Evolutionary conservation across 2,888 invertebrate genomes (phyloP).

Genomic region (Balanococcus diminutus): DNA sequence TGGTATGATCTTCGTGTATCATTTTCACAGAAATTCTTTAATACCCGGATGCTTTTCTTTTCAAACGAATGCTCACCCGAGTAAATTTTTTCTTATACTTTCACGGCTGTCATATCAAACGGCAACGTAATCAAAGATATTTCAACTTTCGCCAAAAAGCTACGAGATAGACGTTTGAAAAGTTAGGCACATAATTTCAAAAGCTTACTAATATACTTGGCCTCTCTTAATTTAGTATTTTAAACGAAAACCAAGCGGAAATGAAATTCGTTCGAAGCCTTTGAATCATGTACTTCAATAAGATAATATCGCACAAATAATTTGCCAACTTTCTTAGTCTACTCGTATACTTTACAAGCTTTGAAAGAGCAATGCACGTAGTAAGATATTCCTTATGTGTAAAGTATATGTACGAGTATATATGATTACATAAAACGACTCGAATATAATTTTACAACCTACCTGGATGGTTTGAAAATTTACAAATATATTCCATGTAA

Average conservation of each 20-base stretch:
- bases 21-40: slow-evolving; percentile 1
- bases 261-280: not conserved
- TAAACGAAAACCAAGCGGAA: not conserved
- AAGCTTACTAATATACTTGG: not conserved
- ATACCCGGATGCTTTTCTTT: slow-evolving; percentile 14
- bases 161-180: not conserved
- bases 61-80: not conserved
- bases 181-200: not conserved
- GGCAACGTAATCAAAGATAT: not conserved
- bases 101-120: slow-evolving; percentile 1
- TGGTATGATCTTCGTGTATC: slow-evolving; percentile 6
- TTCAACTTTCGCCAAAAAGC: not conserved
- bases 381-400: no score
- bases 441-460: no score
- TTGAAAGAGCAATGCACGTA: no score
- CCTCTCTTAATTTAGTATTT: not conserved
- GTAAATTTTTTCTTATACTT: not conserved
- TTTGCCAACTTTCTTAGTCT: not conserved
- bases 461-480: no score
- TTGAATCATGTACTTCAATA: not conserved
- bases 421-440: no score
- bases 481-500: no score
- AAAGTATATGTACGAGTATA: no score
- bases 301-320: not conserved
- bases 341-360: no score